Evolutionary conservation across 2,888 invertebrate species (phyloP), one percentile per base, ranked within the genome.

Genomic region (Nemotelus nigrinus): DNA sequence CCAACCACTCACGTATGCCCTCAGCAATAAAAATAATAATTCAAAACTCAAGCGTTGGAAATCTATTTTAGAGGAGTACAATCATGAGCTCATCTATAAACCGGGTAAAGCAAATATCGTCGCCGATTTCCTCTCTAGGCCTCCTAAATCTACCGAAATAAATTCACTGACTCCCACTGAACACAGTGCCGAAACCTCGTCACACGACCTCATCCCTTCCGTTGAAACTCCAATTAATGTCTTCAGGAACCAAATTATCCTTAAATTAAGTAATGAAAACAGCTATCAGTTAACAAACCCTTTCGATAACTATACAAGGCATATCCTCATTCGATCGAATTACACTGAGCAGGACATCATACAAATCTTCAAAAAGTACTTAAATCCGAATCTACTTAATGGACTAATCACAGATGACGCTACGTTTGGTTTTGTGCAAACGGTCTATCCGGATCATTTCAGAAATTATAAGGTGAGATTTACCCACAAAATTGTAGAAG

Each of bases 371-470:
- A 65, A 65, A 65, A 65, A 2, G n/a, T 65, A 70, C 41, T 44
- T 70, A 10, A 70, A 50, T 39, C 70, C 70, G 39, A 70, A 53
- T 45, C 10, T 63, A 3, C 70, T 78, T 47, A 78, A 78, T 48
- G 78, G 79, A 53, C 64, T 78, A 43, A 43, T 41, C 2, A 70
- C 75, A 3, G 44, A 58, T 1, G 77, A 79, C 67, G 53, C 6
- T 41, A 60, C 39, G 8, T 78, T 78, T 65, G 76, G 72, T n/a
- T 58, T 48, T 57, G 45, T 79, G 7, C 79, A 80, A 64, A 41
- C 76, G 44, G 65, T 80, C n/a, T 79, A 78, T 48, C 70, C 77
- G 3, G 4, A 65, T 7, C 65, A 79, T 55, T 79, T 79, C 47
- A 72, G 41, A 63, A 25, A 25, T 25, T 25, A 48, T 43, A 75